Evolutionary conservation across 2,797 vertebrate genomes (phyloP).

Genomic region (Rhyacichthys aspro): DNA sequence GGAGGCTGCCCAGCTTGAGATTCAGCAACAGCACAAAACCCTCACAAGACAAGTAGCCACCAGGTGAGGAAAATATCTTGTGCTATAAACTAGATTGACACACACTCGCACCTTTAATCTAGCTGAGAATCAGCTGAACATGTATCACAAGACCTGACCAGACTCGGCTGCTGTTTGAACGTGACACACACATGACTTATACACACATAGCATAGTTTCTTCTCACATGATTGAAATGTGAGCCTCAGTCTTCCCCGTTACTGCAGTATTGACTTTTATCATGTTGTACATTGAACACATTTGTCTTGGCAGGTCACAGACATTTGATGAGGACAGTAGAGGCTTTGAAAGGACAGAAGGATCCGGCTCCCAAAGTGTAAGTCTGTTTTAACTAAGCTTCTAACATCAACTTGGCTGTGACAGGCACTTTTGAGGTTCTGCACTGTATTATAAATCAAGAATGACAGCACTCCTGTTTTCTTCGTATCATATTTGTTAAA

Average conservation of each 20-base stretch:
- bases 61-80: slow-evolving; percentile 60
- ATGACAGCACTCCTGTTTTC: neutral
- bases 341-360: slow-evolving; percentile 55
- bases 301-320: slow-evolving; percentile 77
- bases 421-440: too few species aligned
- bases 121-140: slow-evolving; percentile 8
- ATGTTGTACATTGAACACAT: neutral
- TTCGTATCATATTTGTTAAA: neutral
- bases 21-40: slow-evolving; percentile 59
- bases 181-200: slow-evolving; percentile 59
- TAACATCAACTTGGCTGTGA: neutral
- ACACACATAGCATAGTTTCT: slow-evolving; percentile 12
- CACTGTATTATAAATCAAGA: too few species aligned
- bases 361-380: slow-evolving; percentile 74
- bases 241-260: neutral
- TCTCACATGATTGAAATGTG: slow-evolving; percentile 55
- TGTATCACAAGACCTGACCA: slow-evolving; percentile 59
- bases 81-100: too few species aligned
- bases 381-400: slow-evolving; percentile 19
- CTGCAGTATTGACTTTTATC: neutral
- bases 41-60: slow-evolving; percentile 75
- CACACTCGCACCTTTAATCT: neutral
- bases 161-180: slow-evolving; percentile 34
- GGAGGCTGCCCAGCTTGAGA: slow-evolving; percentile 74
- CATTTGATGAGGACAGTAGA: slow-evolving; percentile 70